Percentiles rank a stretch among this genome's conserved stretches.
phyloP scores from a whole-genome alignment of 2,888 invertebrate genomes.

The Serripes groenlandicus region DNA sequence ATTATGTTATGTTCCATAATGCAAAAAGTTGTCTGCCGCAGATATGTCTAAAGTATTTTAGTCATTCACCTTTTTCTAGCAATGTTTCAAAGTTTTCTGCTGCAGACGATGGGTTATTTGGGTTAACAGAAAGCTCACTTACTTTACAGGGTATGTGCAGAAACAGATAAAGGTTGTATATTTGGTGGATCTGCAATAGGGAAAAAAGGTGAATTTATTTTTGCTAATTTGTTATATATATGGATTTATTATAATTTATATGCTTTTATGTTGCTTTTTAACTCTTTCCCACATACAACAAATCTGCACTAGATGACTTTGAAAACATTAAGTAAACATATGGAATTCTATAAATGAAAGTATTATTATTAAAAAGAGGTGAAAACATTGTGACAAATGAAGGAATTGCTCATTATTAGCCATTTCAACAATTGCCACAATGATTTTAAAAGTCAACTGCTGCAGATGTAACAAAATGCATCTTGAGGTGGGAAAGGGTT shows the following conservation, averaged over 20 bases:
- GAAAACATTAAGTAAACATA: not conserved
- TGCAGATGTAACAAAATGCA: no score
- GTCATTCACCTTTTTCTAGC: no score
- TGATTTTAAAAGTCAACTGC: no score
- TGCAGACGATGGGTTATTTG: no score
- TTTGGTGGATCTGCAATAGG: conserved; percentile 86
- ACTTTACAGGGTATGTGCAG: conserved; percentile 81
- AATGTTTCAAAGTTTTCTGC: no score
- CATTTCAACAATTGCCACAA: not conserved
- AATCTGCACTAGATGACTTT: not conserved
- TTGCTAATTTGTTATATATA: not conserved
- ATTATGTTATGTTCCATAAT: no score
- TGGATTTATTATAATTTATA: not conserved
- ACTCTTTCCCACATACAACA: no score
- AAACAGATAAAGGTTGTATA: conserved; percentile 86
- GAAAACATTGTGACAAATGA: not conserved
- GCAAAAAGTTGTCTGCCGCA: no score
- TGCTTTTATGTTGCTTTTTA: no score
- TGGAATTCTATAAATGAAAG: no score
- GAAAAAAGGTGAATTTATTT: conserved; percentile 84
- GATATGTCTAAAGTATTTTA: no score
- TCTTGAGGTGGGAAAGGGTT: no score
- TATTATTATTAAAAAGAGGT: not conserved
- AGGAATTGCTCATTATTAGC: not conserved
- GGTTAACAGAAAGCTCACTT: not conserved